Conservation (phyloP, 1,140 invertebrate species). For the Hyposmocoma kahamanoa region DNA sequence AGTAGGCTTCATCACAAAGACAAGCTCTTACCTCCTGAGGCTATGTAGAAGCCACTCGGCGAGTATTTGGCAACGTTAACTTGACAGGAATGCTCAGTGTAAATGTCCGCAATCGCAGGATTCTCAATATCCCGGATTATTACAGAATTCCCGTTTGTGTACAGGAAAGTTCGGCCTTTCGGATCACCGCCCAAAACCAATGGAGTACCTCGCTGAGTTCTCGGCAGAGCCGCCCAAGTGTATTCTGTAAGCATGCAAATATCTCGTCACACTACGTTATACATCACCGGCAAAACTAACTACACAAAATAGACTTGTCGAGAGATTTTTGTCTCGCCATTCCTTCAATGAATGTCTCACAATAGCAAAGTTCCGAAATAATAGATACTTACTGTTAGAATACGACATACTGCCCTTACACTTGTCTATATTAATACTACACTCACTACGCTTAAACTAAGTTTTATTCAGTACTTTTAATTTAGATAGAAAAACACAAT, state of each 20-base stretch:
- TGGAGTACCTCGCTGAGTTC: constrained; percentile 93
- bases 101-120: constrained; percentile 94
- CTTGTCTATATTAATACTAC: constrained; percentile 37
- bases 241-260: constrained; percentile 79
- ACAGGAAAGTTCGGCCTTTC: constrained; percentile 97
- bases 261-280: constrained; percentile 20
- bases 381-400: constrained; percentile 60
- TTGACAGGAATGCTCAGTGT: constrained; percentile 96
- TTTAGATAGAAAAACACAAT: constrained; percentile 55
- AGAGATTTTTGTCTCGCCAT: too few relatives aligned
- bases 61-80: constrained; percentile 99
- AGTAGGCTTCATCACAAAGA: too few relatives aligned
- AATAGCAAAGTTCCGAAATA: not conserved
- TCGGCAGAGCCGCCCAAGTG: constrained; percentile 93
- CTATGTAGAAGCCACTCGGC: constrained; percentile 98
- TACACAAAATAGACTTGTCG: constrained; percentile 8
- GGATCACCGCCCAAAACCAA: constrained; percentile 96
- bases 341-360: too few relatives aligned
- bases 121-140: constrained; percentile 98
- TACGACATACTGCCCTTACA: constrained; percentile 53
- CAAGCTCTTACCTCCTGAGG: constrained; percentile 89
- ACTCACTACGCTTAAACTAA: constrained; percentile 32
- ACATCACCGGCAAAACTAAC: constrained; percentile 6
- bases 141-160: constrained; percentile 97
- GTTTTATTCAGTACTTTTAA: constrained; percentile 46